Conservation (phyloP, 2,888 invertebrate species). For the Aphidius colemani region DNA sequence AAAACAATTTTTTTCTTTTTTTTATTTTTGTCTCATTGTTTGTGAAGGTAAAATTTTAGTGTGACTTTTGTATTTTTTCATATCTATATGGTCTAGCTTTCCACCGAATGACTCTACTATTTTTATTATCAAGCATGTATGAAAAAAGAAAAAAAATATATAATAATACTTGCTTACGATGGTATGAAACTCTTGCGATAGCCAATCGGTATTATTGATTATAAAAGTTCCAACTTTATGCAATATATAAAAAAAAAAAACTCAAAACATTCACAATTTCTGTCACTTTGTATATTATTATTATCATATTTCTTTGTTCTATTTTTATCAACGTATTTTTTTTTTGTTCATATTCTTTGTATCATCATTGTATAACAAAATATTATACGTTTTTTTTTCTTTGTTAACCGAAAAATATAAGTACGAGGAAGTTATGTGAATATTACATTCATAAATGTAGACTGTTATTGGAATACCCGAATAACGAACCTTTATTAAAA, state of each 20-base stretch:
- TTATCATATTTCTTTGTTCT: too few species aligned
- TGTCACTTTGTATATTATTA: too few species aligned
- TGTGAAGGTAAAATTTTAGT: slow-evolving; percentile 32
- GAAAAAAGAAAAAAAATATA: too few species aligned
- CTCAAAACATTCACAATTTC: too few species aligned
- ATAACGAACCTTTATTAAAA: slow-evolving; percentile 41
- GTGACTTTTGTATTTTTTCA: slow-evolving; percentile 24
- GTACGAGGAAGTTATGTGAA: slow-evolving; percentile 20
- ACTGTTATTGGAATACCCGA: slow-evolving; percentile 39
- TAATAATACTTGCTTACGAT: too few species aligned
- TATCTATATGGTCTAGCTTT: slow-evolving; percentile 33
- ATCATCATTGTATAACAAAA: slow-evolving; percentile 2
- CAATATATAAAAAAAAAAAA: neutral
- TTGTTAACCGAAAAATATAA: slow-evolving; percentile 11
- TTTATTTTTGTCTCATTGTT: slow-evolving; percentile 15
- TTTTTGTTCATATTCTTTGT: slow-evolving; percentile 15
- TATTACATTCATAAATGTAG: slow-evolving; percentile 1
- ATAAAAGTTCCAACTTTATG: slow-evolving; percentile 11
- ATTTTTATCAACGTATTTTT: neutral
- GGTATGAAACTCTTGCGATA: slow-evolving; percentile 1
- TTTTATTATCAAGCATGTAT: too few species aligned
- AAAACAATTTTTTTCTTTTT: slow-evolving; percentile 62
- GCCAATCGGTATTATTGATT: slow-evolving; percentile 20
- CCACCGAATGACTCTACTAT: too few species aligned
- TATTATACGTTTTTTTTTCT: neutral